A percentile compares a stretch with the other conserved stretches of the same genome.
Conservation (phyloP, 2,888 invertebrate genomes). For the Tetrapedia diversipes region DNA sequence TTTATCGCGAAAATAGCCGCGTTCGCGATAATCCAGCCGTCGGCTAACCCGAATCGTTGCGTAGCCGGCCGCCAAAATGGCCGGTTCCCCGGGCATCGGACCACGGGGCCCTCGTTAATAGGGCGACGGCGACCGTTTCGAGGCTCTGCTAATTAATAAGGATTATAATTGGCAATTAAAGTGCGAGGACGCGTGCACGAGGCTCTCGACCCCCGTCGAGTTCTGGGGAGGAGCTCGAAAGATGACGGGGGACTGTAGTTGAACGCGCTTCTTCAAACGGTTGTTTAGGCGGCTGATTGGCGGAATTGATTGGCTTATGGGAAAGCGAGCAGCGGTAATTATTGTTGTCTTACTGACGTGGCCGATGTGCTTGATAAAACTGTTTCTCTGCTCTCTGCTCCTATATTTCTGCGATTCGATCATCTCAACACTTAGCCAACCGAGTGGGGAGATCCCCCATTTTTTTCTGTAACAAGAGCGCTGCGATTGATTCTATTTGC, state of each 20-base stretch:
- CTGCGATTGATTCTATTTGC: too few relatives aligned
- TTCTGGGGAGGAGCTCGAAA: too few relatives aligned
- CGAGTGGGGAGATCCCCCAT: too few relatives aligned
- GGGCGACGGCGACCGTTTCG: constrained; percentile 73
- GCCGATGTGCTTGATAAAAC: too few relatives aligned
- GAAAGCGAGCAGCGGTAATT: background rate
- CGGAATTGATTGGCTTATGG: constrained; percentile 1
- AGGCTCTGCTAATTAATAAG: constrained; percentile 80
- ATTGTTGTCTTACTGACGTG: background rate
- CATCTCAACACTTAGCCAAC: too few relatives aligned
- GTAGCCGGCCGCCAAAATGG: constrained; percentile 74
- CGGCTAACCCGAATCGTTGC: constrained; percentile 77
- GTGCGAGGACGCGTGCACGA: constrained; percentile 30
- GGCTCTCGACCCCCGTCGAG: too few relatives aligned
- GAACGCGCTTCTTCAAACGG: background rate
- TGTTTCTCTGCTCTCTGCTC: too few relatives aligned
- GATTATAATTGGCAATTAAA: constrained; percentile 81
- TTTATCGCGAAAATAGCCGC: constrained; percentile 77
- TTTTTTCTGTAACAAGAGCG: too few relatives aligned
- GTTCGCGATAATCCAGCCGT: constrained; percentile 76
- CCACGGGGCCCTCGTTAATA: constrained; percentile 71
- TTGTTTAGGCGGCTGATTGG: background rate
- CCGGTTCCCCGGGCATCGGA: constrained; percentile 64
- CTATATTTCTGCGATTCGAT: too few relatives aligned
- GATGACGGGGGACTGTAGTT: background rate